A percentile compares a stretch with the other conserved stretches of the same genome.
phyloP scores from a whole-genome alignment of 2,888 invertebrate genomes.

The Synergus itoensis region DNA sequence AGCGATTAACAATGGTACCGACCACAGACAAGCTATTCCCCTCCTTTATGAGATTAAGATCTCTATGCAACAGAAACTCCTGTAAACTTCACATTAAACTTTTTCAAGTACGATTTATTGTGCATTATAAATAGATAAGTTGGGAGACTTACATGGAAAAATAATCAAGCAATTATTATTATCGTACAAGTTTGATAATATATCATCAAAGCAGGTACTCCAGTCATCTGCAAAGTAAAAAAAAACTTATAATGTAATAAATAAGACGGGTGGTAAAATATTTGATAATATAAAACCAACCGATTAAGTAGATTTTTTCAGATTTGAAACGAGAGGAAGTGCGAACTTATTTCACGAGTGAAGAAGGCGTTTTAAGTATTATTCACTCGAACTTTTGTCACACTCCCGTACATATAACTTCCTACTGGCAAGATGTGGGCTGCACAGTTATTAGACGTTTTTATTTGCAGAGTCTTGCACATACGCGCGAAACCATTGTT shows the following conservation, averaged over 20 bases:
- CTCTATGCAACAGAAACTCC: conserved; percentile 41
- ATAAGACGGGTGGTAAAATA: too few relatives aligned
- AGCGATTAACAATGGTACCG: conserved; percentile 42
- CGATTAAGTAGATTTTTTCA: neutral
- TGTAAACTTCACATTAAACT: conserved; percentile 37
- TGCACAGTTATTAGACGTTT: conserved; percentile 47
- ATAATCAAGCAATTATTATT: neutral
- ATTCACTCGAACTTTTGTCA: conserved; percentile 50
- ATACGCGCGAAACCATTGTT: conserved; percentile 26
- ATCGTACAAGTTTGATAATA: neutral
- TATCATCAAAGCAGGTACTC: neutral
- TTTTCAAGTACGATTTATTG: conserved; percentile 25
- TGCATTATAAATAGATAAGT: neutral
- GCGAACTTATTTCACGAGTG: conserved; percentile 14
- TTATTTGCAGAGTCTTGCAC: conserved; percentile 45
- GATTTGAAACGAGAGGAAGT: conserved; percentile 22
- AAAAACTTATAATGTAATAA: too few relatives aligned
- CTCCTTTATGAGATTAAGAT: conserved; percentile 40
- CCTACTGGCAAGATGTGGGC: conserved; percentile 50
- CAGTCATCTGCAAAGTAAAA: too few relatives aligned
- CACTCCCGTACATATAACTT: conserved; percentile 44
- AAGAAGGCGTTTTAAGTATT: conserved; percentile 42
- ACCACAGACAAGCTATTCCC: conserved; percentile 41
- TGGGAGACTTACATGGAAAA: neutral
- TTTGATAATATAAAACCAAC: too few relatives aligned